Evolutionary conservation across 1,140 invertebrate genomes (phyloP).

Genomic region (Drosophila persimilis): DNA sequence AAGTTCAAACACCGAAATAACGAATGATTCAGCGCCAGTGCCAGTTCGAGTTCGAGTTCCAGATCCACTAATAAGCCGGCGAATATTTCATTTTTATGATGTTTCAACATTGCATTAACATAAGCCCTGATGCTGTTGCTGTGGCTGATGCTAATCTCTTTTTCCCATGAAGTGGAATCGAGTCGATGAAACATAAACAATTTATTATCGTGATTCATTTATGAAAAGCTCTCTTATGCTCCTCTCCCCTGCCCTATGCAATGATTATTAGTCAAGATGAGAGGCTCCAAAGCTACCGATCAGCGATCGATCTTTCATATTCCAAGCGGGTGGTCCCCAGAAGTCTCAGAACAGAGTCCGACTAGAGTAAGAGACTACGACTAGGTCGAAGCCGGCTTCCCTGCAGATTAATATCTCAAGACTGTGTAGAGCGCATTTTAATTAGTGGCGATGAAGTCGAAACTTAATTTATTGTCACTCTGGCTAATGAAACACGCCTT

Average conservation of each 20-base stretch:
- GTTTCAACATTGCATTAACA: conserved; percentile 70
- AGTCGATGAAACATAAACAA: conserved; percentile 70
- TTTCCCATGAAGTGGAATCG: conserved; percentile 66
- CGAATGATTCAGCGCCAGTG: conserved; percentile 51
- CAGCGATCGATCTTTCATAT: conserved; percentile 37
- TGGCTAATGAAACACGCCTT: conserved; percentile 72
- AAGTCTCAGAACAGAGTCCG: conserved; percentile 4
- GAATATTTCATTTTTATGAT: conserved; percentile 76
- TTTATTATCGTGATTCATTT: conserved; percentile 80
- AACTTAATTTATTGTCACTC: conserved; percentile 82
- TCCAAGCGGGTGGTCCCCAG: conserved; percentile 61
- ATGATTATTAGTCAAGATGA: conserved; percentile 73
- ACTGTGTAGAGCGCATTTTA: conserved; percentile 65
- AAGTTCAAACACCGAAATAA: conserved; percentile 16
- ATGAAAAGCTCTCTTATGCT: conserved; percentile 48
- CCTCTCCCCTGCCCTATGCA: not conserved
- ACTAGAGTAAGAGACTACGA: conserved; percentile 44
- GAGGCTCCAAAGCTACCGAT: conserved; percentile 68
- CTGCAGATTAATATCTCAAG: conserved; percentile 80
- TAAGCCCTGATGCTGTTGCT: conserved; percentile 30
- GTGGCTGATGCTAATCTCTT: conserved; percentile 71
- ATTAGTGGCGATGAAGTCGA: conserved; percentile 64
- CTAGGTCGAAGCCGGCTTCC: conserved; percentile 68
- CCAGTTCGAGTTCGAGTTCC: no score
- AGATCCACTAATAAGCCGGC: conserved; percentile 37